A percentile compares a stretch with the other conserved stretches of the same genome.
These are phyloP conservation scores for Bradypus variegatus DNA, from an alignment of 2,797 vertebrate genomes.

Conservation along the genomic window DNA sequence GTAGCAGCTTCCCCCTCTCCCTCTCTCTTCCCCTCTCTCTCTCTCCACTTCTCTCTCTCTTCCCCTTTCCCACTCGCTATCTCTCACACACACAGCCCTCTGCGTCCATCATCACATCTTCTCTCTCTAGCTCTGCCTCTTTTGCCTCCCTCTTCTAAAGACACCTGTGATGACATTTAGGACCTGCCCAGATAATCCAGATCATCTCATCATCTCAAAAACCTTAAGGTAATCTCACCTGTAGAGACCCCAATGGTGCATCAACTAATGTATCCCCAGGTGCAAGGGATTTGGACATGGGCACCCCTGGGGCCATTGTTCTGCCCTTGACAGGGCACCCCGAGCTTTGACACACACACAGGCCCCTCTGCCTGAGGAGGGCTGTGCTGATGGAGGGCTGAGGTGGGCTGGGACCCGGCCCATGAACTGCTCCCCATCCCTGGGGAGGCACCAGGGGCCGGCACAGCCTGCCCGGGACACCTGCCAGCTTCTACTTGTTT, in stretches of 20 bases:
- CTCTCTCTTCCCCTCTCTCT: neutral
- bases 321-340: neutral
- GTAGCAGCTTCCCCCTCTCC: too few relatives aligned
- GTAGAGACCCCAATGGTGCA: neutral
- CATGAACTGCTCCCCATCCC: neutral
- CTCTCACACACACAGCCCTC: neutral
- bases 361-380: too few relatives aligned
- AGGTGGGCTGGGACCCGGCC: neutral
- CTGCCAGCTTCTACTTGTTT: neutral
- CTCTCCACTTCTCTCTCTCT: too few relatives aligned
- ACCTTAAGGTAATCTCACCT: neutral
- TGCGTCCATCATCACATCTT: neutral
- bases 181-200: neutral
- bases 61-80: too few relatives aligned
- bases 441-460: neutral
- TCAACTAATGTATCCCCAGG: neutral
- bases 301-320: too few relatives aligned
- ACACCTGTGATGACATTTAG: neutral
- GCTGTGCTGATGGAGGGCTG: neutral
- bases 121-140: neutral
- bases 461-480: neutral
- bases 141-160: neutral
- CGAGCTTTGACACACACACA: accelerated
- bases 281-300: neutral
- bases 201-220: neutral